phyloP scores from a whole-genome alignment of 2,888 invertebrate species.

The Polymixis flavicincta region DNA sequence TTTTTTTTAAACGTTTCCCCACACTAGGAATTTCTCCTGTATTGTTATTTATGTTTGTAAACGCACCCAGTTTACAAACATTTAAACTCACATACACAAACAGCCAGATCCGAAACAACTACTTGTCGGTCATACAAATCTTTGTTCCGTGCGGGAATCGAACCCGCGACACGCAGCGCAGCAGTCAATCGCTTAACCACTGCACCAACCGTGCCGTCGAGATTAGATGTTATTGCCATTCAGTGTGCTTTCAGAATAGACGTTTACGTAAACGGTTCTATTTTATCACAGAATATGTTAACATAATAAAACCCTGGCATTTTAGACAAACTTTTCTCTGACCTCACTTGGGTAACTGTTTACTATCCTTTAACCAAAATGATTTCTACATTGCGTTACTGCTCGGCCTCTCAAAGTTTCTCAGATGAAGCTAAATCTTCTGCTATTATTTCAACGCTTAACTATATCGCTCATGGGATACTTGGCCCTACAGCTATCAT shows the following conservation, averaged over 20 bases:
- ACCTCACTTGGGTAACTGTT: background rate
- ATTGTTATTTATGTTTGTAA: too few relatives aligned
- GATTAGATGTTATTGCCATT: background rate
- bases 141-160: too few relatives aligned
- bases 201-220: too few relatives aligned
- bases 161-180: too few relatives aligned
- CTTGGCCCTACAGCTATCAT: background rate
- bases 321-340: background rate
- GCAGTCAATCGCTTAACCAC: too few relatives aligned
- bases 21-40: too few relatives aligned
- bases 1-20: too few relatives aligned
- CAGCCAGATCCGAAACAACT: too few relatives aligned
- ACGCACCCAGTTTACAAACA: too few relatives aligned
- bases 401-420: background rate
- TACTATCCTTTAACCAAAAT: background rate
- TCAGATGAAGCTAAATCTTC: background rate
- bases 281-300: background rate
- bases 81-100: too few relatives aligned
- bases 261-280: background rate
- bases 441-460: slow-evolving; percentile 6
- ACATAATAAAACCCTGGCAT: background rate
- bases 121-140: too few relatives aligned
- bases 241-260: background rate
- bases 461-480: too few relatives aligned
- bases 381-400: background rate